A percentile compares a stretch with the other conserved stretches of the same genome.
Conservation (phyloP, 2,113 vertebrate genomes). For the Neogobius melanostomus region DNA sequence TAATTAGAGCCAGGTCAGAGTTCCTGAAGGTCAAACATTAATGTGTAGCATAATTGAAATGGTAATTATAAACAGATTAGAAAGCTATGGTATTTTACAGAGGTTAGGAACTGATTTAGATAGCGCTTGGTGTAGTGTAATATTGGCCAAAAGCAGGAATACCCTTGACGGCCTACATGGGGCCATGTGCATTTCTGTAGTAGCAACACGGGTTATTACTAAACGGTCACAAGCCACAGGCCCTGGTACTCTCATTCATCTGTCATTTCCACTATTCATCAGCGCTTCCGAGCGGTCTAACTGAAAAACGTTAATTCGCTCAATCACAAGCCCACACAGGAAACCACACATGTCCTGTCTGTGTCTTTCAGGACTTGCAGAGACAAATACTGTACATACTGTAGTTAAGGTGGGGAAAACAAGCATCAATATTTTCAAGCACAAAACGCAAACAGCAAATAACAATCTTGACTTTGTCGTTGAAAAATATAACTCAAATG, state of each 20-base stretch:
- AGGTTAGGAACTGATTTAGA: conserved; percentile 94
- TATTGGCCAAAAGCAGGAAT: conserved; percentile 80
- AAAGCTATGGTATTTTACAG: conserved; percentile 97
- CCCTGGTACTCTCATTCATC: conserved; percentile 29
- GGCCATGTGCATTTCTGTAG: conserved; percentile 41
- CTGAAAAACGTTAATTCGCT: conserved; percentile 71
- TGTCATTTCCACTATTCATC: conserved; percentile 54
- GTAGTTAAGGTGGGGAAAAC: too few relatives aligned
- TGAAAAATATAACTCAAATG: too few relatives aligned
- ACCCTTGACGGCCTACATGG: conserved; percentile 30
- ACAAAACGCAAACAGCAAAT: too few relatives aligned
- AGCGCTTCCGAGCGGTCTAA: conserved; percentile 66
- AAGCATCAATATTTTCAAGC: too few relatives aligned
- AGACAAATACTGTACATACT: not conserved
- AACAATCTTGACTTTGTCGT: too few relatives aligned
- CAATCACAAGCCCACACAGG: conserved; percentile 54
- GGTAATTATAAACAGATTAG: conserved; percentile 99
- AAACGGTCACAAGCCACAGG: conserved; percentile 61
- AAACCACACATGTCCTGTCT: conserved; percentile 63
- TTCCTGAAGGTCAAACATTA: conserved; percentile 99
- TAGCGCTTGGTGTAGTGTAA: conserved; percentile 92
- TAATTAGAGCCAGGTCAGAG: conserved; percentile 99
- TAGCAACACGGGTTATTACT: conserved; percentile 48
- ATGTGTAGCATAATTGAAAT: conserved; percentile 97
- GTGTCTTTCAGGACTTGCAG: not conserved